Evolutionary conservation across 1,140 invertebrate species (phyloP).

Genomic region (Atopsyche davidsoni): DNA sequence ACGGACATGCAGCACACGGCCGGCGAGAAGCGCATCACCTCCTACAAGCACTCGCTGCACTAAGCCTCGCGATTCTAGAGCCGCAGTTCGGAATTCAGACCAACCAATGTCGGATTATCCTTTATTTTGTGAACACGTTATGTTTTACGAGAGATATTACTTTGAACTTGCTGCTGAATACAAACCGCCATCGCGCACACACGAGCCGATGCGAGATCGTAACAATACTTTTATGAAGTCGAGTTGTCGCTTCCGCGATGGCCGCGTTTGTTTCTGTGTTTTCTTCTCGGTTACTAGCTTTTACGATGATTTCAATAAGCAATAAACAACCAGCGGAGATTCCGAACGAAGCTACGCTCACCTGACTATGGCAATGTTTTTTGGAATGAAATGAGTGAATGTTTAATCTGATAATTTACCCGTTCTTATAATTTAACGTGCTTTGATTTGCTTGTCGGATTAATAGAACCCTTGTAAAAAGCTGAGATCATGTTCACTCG

Average conservation of each 20-base stretch:
- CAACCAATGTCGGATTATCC: not conserved
- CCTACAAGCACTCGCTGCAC: slow-evolving; percentile 48
- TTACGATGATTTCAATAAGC: slow-evolving; percentile 7
- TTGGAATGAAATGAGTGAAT: slow-evolving; percentile 1
- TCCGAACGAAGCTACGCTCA: not conserved
- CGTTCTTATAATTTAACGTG: not conserved
- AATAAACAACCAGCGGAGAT: not conserved
- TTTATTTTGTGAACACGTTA: not conserved
- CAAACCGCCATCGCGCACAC: too few species aligned
- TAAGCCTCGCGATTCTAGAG: slow-evolving; percentile 34
- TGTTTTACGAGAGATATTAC: not conserved
- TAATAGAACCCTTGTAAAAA: not conserved
- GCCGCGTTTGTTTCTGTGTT: too few species aligned
- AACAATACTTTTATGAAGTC: too few species aligned
- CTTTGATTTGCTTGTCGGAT: not conserved
- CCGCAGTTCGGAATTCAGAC: not conserved
- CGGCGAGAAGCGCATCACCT: slow-evolving; percentile 71
- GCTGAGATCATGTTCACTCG: not conserved
- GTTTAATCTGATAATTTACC: not conserved
- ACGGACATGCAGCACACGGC: slow-evolving; percentile 68
- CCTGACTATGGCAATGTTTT: slow-evolving; percentile 1
- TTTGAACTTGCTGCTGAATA: not conserved
- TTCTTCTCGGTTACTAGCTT: not conserved
- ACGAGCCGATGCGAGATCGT: too few species aligned
- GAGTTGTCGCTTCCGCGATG: too few species aligned